Percentiles rank a stretch among this genome's conserved stretches.
These are phyloP conservation scores for Magallana gigas DNA, from an alignment of 1,140 invertebrate species.

Conservation along the genomic window DNA sequence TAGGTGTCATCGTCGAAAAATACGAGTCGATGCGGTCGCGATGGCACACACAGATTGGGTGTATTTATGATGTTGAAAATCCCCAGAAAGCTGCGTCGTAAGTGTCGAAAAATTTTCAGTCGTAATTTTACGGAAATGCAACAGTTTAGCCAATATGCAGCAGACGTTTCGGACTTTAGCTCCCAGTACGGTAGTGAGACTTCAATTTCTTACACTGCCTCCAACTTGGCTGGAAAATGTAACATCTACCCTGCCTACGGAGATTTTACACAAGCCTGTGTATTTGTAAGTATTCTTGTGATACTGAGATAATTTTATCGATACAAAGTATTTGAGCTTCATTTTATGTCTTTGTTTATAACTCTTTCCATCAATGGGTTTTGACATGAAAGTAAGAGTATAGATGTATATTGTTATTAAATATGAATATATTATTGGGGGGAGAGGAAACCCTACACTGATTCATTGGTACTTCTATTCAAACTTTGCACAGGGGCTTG, in stretches of 20 bases:
- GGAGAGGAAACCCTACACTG: no score
- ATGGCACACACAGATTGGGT: not conserved
- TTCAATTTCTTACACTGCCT: conserved; percentile 92
- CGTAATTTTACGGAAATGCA: not conserved
- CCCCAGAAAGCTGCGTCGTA: not conserved
- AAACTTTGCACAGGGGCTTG: no score
- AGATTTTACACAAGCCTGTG: conserved; percentile 92
- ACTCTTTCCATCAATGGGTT: no score
- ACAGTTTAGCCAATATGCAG: conserved; percentile 49
- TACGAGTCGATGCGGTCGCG: no score
- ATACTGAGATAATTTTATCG: no score
- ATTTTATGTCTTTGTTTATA: no score
- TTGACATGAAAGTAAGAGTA: no score
- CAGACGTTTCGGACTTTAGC: conserved; percentile 88
- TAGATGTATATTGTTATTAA: no score
- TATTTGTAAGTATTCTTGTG: conserved; percentile 85
- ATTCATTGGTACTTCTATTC: no score
- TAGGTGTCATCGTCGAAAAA: not conserved
- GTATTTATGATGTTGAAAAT: conserved; percentile 14
- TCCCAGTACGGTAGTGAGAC: conserved; percentile 93
- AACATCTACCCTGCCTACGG: conserved; percentile 92
- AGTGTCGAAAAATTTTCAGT: not conserved
- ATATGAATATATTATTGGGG: no score
- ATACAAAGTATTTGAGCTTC: no score
- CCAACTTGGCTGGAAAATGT: conserved; percentile 90